Evolutionary conservation across 2,113 vertebrate genomes (phyloP).

Genomic region (Diadophis punctatus): DNA sequence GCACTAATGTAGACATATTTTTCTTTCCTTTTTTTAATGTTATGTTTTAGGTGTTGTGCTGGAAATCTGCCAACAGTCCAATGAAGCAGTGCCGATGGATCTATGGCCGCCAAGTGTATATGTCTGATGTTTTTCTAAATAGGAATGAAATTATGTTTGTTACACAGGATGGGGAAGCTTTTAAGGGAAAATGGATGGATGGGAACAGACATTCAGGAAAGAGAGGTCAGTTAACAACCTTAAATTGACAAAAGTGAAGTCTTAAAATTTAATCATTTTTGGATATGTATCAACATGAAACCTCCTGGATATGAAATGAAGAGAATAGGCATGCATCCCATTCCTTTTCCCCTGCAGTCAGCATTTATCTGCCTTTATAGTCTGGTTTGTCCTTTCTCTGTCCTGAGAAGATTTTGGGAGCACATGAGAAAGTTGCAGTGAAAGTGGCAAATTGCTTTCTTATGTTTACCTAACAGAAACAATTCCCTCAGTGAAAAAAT

Average conservation of each 20-base stretch:
- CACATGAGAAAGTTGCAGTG: background rate
- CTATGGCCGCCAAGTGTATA: slow-evolving; percentile 91
- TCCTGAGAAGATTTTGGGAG: background rate
- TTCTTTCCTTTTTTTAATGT: background rate
- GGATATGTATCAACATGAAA: background rate
- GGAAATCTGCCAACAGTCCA: slow-evolving; percentile 79
- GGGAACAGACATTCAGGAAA: slow-evolving; percentile 80
- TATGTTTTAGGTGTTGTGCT: slow-evolving; percentile 85
- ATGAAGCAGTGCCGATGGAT: slow-evolving; percentile 91
- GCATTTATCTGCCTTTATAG: background rate
- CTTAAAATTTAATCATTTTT: background rate
- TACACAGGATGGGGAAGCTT: slow-evolving; percentile 91
- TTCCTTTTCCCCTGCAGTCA: background rate
- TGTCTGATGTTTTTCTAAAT: slow-evolving; percentile 90
- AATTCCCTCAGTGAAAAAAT: background rate
- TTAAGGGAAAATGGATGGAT: slow-evolving; percentile 88
- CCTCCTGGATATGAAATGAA: background rate
- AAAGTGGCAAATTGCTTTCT: background rate
- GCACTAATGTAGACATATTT: background rate
- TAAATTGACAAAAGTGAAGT: background rate
- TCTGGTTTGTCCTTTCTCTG: background rate
- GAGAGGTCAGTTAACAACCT: slow-evolving; percentile 77
- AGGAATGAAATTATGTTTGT: slow-evolving; percentile 88
- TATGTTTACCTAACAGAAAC: background rate
- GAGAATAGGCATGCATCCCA: background rate